Conservation (phyloP, 2,888 invertebrate species). For the Aradus depressus region DNA sequence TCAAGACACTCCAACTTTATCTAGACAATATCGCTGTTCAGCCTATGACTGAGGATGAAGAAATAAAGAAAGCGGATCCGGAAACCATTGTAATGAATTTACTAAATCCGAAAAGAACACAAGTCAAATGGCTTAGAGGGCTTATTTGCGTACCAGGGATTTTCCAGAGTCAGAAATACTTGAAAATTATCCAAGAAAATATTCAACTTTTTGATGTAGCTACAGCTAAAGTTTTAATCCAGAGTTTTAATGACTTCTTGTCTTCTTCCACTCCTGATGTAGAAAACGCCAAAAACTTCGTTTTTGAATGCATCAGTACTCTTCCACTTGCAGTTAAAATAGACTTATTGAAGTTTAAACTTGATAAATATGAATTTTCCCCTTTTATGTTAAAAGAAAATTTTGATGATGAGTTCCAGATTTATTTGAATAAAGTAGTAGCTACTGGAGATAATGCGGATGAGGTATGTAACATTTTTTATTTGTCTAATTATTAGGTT, state of each 20-base stretch:
- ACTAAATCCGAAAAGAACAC: constrained; percentile 23
- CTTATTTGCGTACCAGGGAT: constrained; percentile 21
- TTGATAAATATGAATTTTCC: constrained; percentile 9
- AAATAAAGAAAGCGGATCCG: constrained; percentile 24
- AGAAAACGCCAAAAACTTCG: constrained; percentile 14
- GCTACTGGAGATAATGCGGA: constrained; percentile 14
- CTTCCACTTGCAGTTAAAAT: constrained; percentile 14
- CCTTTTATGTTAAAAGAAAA: constrained; percentile 7
- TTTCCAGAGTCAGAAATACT: constrained; percentile 18
- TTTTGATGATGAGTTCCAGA: constrained; percentile 32
- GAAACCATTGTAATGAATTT: constrained; percentile 25
- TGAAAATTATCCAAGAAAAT: constrained; percentile 22
- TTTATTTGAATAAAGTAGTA: constrained; percentile 32
- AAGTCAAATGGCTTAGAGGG: constrained; percentile 25
- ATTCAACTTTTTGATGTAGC: constrained; percentile 17
- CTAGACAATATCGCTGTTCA: constrained; percentile 22
- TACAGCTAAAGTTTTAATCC: constrained; percentile 15
- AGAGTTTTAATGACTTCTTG: constrained; percentile 19
- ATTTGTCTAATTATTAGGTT: background rate
- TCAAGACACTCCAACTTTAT: constrained; percentile 12
- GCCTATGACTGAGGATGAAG: constrained; percentile 26
- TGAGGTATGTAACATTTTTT: constrained; percentile 11
- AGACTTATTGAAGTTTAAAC: constrained; percentile 17
- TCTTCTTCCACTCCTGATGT: constrained; percentile 7
- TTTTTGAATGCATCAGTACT: constrained; percentile 17